These are phyloP conservation scores for Subanguina moxae DNA, from an alignment of 1,140 invertebrate species.

Conservation along the genomic window DNA sequence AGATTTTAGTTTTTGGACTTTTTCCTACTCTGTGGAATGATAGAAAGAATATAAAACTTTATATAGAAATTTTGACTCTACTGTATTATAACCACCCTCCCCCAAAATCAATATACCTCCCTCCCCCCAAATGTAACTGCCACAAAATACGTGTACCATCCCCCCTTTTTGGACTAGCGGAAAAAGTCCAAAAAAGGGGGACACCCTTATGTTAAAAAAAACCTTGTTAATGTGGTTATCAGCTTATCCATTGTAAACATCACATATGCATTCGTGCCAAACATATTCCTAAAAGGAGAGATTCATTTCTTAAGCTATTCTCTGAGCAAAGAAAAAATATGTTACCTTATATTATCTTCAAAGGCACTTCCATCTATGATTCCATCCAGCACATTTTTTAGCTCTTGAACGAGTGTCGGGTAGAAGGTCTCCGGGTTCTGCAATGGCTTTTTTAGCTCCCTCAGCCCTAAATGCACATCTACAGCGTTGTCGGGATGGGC, in stretches of 20 bases:
- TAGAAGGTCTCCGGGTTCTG: constrained; percentile 36
- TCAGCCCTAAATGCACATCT: constrained; percentile 30
- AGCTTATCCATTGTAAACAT: constrained; percentile 37
- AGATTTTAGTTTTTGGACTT: too few species aligned
- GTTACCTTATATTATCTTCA: constrained; percentile 32
- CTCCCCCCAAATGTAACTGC: too few species aligned
- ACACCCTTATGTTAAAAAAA: background rate
- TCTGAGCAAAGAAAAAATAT: background rate
- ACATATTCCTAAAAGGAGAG: constrained; percentile 33
- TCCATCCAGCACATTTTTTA: constrained; percentile 35
- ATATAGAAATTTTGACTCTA: too few species aligned
- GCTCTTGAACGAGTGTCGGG: constrained; percentile 26
- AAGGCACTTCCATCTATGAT: constrained; percentile 23
- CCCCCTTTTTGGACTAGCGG: too few species aligned
- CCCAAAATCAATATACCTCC: too few species aligned
- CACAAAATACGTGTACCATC: too few species aligned
- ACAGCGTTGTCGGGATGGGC: constrained; percentile 30
- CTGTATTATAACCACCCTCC: too few species aligned
- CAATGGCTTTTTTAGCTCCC: constrained; percentile 33
- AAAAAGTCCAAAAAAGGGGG: too few species aligned
- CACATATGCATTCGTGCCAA: constrained; percentile 29
- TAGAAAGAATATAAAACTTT: too few species aligned
- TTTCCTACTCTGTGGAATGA: too few species aligned
- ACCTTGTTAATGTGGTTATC: constrained; percentile 24
- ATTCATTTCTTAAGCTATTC: background rate